phyloP scores from a whole-genome alignment of 2,113 vertebrate genomes.

The Panthera uncia region DNA sequence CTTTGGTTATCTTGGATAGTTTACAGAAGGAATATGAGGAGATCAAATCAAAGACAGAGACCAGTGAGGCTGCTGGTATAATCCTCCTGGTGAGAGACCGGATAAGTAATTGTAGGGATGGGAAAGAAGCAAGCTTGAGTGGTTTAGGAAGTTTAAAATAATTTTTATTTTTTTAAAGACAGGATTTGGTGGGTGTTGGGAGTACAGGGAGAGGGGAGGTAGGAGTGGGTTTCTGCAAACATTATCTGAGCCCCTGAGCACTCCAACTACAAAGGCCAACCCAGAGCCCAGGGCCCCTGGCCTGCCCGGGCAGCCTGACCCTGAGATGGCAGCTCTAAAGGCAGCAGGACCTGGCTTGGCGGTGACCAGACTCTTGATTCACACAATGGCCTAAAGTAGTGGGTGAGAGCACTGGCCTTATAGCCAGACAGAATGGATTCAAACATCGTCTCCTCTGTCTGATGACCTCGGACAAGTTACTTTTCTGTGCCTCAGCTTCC shows the following conservation, averaged over 20 bases:
- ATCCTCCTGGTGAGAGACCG: not conserved
- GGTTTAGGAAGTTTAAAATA: not conserved
- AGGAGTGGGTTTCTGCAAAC: not conserved
- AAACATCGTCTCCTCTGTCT: not conserved
- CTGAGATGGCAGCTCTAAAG: not conserved
- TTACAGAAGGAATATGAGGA: constrained; percentile 14
- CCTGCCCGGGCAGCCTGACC: not conserved
- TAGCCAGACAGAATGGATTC: not conserved
- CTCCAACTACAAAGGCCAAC: not conserved
- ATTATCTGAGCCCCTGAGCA: not conserved
- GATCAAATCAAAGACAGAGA: not conserved
- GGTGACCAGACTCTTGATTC: not conserved
- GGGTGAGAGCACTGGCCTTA: not conserved
- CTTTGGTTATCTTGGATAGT: not conserved
- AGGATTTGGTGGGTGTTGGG: not conserved
- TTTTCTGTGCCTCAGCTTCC: not conserved
- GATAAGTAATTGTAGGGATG: not conserved
- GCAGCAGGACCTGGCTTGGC: not conserved
- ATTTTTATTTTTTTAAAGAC: not conserved
- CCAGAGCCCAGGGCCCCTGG: not conserved
- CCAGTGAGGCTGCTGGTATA: not conserved
- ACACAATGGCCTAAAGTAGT: not conserved
- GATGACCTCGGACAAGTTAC: not conserved
- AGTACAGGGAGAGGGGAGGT: not conserved
- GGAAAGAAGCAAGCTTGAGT: not conserved